Percentiles rank a stretch among this genome's conserved stretches.
Conservation (phyloP, 2,113 vertebrate species). For the Machaerirhynchus nigripectus region DNA sequence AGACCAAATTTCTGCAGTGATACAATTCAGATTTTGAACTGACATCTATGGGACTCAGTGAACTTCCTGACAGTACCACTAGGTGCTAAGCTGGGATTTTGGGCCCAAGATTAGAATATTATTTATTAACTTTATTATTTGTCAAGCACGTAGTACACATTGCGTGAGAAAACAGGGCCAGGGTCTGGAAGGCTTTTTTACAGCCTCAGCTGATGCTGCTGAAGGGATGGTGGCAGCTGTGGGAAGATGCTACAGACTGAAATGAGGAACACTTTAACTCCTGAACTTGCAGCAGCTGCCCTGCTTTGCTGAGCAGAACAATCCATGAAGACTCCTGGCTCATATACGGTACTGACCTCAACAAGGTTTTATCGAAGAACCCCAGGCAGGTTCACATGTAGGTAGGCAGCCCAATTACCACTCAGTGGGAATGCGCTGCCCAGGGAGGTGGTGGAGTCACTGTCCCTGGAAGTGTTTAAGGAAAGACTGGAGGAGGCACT, state of each 20-base stretch:
- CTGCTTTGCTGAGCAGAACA: background rate
- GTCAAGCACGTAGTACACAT: rapidly evolving
- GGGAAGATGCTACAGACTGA: background rate
- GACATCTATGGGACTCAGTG: rapidly evolving
- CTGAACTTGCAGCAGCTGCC: too few species aligned
- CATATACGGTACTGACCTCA: rapidly evolving
- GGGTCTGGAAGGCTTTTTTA: background rate
- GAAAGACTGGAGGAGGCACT: background rate
- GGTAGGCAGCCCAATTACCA: rapidly evolving
- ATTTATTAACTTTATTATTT: background rate
- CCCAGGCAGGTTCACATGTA: rapidly evolving
- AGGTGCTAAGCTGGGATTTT: background rate
- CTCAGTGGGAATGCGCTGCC: background rate
- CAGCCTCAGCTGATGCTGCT: background rate
- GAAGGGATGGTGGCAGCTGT: rapidly evolving
- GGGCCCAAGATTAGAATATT: background rate
- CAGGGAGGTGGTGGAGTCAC: background rate
- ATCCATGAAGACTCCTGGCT: rapidly evolving
- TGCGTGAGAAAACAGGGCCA: background rate
- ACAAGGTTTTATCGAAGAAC: rapidly evolving
- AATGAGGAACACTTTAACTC: background rate
- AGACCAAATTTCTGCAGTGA: background rate
- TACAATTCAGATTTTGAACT: background rate
- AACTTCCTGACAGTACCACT: background rate
- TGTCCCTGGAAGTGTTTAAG: background rate